phyloP scores from a whole-genome alignment of 1,140 invertebrate genomes.

The Drosophila carrolli region DNA sequence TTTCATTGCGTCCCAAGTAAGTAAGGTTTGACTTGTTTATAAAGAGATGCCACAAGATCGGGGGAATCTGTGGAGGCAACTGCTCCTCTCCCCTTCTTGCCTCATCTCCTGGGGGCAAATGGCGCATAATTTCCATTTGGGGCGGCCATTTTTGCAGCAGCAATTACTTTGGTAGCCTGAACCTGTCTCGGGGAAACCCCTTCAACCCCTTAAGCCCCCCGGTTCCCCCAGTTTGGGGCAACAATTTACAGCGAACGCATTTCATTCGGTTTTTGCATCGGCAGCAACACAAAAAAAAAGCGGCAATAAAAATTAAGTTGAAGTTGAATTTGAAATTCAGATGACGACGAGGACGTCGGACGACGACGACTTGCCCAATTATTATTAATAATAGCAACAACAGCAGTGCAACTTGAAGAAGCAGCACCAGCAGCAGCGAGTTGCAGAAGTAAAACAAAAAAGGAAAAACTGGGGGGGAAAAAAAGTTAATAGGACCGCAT shows the following conservation, averaged over 20 bases:
- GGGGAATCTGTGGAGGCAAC: neutral
- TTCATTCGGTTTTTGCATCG: constrained; percentile 20
- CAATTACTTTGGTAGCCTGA: constrained; percentile 57
- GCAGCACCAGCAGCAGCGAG: constrained; percentile 42
- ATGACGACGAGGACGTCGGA: constrained; percentile 43
- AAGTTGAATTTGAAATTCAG: constrained; percentile 78
- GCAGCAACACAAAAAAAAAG: constrained; percentile 45
- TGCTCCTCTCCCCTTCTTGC: neutral
- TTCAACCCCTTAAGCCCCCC: neutral
- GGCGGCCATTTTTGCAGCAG: constrained; percentile 57
- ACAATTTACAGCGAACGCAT: constrained; percentile 46
- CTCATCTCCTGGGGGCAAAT: constrained; percentile 34
- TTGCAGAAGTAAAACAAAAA: constrained; percentile 35
- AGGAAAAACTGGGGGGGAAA: constrained; percentile 27
- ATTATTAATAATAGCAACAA: constrained; percentile 70
- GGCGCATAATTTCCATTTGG: constrained; percentile 60
- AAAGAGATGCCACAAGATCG: neutral
- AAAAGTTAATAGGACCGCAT: constrained; percentile 84
- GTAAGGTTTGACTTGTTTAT: neutral
- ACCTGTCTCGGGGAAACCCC: constrained; percentile 30
- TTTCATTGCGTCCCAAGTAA: neutral
- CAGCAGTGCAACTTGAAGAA: constrained; percentile 22
- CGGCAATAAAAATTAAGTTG: constrained; percentile 74
- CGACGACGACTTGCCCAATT: constrained; percentile 67
- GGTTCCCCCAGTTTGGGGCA: neutral